Percentiles rank a stretch among this genome's conserved stretches.
These are phyloP conservation scores for Pseudotriccus pelzelni DNA, from an alignment of 2,797 vertebrate genomes.

Conservation along the genomic window DNA sequence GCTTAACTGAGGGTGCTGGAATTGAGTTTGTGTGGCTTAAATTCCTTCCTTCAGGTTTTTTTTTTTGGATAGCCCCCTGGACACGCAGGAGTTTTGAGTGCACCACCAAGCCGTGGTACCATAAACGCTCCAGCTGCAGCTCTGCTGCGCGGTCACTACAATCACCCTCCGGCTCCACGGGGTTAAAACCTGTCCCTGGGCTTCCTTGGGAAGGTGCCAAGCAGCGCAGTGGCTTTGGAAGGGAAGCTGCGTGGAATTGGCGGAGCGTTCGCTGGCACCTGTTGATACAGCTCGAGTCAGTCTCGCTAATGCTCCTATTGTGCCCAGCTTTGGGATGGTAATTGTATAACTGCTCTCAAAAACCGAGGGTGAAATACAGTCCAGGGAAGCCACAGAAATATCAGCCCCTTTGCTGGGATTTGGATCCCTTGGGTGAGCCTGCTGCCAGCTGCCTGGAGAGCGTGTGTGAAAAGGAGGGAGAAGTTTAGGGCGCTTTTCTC, in stretches of 20 bases:
- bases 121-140: not conserved
- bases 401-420: not conserved
- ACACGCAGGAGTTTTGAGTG: fast-evolving
- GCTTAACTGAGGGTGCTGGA: not conserved
- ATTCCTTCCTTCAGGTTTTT: not conserved
- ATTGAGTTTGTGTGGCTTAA: not conserved
- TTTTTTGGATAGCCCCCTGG: not conserved
- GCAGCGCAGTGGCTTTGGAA: constrained; percentile 31
- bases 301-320: constrained; percentile 3
- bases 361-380: not conserved
- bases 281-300: constrained; percentile 3
- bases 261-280: constrained; percentile 28
- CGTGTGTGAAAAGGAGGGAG: fast-evolving
- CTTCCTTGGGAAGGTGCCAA: constrained; percentile 23
- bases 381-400: not conserved
- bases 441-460: fast-evolving
- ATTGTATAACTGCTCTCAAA: not conserved
- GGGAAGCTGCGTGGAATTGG: constrained; percentile 4
- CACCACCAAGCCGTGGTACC: not conserved
- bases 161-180: not conserved
- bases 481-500: fast-evolving
- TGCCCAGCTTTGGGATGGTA: not conserved
- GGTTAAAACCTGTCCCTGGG: not conserved
- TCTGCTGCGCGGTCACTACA: not conserved
- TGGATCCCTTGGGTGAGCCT: not conserved